phyloP scores from a whole-genome alignment of 2,888 invertebrate species.

The Apodemia zela region DNA sequence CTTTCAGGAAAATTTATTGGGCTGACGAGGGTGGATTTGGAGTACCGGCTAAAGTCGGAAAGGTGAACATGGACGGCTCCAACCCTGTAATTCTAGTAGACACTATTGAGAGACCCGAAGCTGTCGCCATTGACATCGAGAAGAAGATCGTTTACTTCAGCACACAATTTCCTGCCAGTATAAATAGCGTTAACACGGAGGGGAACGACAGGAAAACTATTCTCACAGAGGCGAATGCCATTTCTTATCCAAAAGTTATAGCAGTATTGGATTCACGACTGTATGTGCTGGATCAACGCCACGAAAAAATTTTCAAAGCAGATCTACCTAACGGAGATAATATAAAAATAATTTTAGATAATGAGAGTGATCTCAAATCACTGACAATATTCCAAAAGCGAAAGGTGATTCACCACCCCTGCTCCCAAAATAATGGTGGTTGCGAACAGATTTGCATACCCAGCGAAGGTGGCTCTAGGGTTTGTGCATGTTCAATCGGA shows the following conservation, averaged over 20 bases:
- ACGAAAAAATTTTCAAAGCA: slow-evolving; percentile 93
- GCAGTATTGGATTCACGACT: slow-evolving; percentile 90
- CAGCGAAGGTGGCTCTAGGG: slow-evolving; percentile 85
- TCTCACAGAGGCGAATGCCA: slow-evolving; percentile 84
- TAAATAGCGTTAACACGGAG: slow-evolving; percentile 86
- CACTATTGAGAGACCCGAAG: slow-evolving; percentile 87
- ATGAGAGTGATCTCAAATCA: slow-evolving; percentile 92
- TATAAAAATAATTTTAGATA: slow-evolving; percentile 87
- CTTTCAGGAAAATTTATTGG: slow-evolving; percentile 92
- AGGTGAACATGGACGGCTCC: slow-evolving; percentile 96
- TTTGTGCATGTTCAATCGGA: slow-evolving; percentile 95
- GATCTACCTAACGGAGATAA: slow-evolving; percentile 90
- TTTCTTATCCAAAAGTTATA: slow-evolving; percentile 89
- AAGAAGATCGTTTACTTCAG: slow-evolving; percentile 94
- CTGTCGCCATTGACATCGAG: slow-evolving; percentile 91
- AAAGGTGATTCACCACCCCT: slow-evolving; percentile 90
- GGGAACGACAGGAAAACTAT: slow-evolving; percentile 86
- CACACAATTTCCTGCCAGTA: slow-evolving; percentile 85
- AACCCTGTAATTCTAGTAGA: slow-evolving; percentile 87
- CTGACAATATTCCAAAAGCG: slow-evolving; percentile 94
- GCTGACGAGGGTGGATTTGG: slow-evolving; percentile 96
- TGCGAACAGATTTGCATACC: slow-evolving; percentile 98
- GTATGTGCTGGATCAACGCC: slow-evolving; percentile 93
- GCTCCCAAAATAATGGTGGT: slow-evolving; percentile 91
- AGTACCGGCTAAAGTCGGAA: slow-evolving; percentile 92